Evolutionary conservation across 2,113 vertebrate genomes (phyloP).

Genomic region (Elgaria multicarinata): DNA sequence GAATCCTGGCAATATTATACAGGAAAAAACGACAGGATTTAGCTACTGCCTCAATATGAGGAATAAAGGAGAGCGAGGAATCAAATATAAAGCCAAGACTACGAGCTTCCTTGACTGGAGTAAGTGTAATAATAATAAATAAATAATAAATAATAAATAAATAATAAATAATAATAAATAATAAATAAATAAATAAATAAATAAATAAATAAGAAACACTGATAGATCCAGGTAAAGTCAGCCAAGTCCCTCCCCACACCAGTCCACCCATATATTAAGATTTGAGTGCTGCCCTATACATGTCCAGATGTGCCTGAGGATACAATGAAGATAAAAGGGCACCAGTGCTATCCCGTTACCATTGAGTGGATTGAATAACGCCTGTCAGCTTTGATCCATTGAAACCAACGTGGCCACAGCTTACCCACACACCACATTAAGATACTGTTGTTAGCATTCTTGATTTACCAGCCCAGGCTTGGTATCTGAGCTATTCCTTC

Average conservation of each 20-base stretch:
- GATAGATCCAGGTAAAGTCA: not conserved
- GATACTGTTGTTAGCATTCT: slow-evolving; percentile 53
- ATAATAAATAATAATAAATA: too few relatives aligned
- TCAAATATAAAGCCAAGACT: too few relatives aligned
- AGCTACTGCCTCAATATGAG: too few relatives aligned
- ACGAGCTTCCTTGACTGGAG: too few relatives aligned
- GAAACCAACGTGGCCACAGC: not conserved
- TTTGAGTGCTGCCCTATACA: not conserved
- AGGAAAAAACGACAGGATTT: too few relatives aligned
- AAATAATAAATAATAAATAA: too few relatives aligned
- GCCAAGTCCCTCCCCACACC: not conserved
- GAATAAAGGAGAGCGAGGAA: too few relatives aligned
- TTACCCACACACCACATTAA: not conserved
- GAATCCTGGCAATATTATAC: too few relatives aligned
- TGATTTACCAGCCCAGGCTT: slow-evolving; percentile 60
- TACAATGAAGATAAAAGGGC: not conserved
- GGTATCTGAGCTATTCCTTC: slow-evolving; percentile 28
- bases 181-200: too few relatives aligned
- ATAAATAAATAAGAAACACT: too few relatives aligned
- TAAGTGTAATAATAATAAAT: too few relatives aligned
- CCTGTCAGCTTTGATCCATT: not conserved
- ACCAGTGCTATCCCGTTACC: not conserved
- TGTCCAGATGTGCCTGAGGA: not conserved
- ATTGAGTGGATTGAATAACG: not conserved
- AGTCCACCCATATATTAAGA: not conserved